Evolutionary conservation across 2,888 invertebrate genomes (phyloP), one percentile per base, ranked within the genome.

Genomic region (Cremastobaeus sp.): DNA sequence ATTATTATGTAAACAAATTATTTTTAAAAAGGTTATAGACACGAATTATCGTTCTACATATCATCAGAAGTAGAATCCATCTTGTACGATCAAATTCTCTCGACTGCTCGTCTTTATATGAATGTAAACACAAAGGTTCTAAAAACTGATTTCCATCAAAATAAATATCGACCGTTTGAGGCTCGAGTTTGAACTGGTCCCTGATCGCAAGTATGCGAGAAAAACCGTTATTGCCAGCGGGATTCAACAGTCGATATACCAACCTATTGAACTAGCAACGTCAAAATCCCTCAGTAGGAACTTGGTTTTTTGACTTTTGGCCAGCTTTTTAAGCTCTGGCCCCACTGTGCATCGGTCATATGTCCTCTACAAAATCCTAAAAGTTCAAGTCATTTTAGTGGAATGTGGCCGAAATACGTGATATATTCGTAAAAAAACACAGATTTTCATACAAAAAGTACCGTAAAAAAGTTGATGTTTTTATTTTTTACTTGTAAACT

Each of bases 211-310:
- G 50, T 50, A 50, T 50, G 35, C 18, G 50, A 50, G 34, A 50
- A 20, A 34, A 50, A 50, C 50, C 35, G 50, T 50, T 50, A 34
- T 21, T 34, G 21, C 12, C n/a, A 21, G 35, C 50, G 50, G 50
- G 35, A 50, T 35, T 50, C 50, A 50, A 50, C 11, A 35, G 35
- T 35, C 20, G 35, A 50, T 35, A 50, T 50, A 50, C 50, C 50
- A 50, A 34, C 35, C 50, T 50, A 35, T 50, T 50, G 50, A 50
- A 50, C 4, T 50, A 50, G 50, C 50, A 50, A 35, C 50, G 17
- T 8, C 50, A 50, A 50, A 50, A 35, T 50, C 50, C 21, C 50
- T 50, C 8, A 32, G 32, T 48, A 48, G 48, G 17, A 48, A 48
- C 48, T 48, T 48, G 30, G 20, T 50, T 50, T 50, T 47, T 47